These are phyloP conservation scores for Oreohelix idahoensis DNA, from an alignment of 1,140 invertebrate species.

Conservation along the genomic window DNA sequence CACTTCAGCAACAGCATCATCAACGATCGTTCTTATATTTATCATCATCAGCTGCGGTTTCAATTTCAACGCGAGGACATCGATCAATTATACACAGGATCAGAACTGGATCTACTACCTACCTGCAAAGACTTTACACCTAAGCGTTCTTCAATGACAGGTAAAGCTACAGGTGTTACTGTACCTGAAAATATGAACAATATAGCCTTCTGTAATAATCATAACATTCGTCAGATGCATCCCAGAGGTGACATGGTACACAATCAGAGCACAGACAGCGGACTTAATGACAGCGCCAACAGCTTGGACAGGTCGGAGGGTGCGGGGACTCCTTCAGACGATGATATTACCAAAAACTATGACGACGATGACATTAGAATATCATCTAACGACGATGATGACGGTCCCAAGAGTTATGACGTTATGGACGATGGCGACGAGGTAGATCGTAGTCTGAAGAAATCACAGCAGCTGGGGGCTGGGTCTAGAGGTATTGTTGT, in stretches of 20 bases:
- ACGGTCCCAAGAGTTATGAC: background rate
- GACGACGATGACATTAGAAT: slow-evolving; percentile 31
- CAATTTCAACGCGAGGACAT: background rate
- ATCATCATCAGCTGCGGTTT: background rate
- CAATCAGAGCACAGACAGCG: slow-evolving; percentile 28
- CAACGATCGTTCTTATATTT: background rate
- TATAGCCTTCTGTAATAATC: background rate
- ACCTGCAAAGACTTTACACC: background rate
- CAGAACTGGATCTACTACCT: background rate
- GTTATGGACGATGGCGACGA: background rate
- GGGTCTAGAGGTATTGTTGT: background rate
- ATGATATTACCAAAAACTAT: slow-evolving; percentile 23
- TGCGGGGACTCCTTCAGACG: slow-evolving; percentile 10
- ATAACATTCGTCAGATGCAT: background rate
- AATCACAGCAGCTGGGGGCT: background rate
- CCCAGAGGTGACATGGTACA: background rate
- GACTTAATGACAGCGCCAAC: slow-evolving; percentile 28
- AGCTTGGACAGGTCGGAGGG: slow-evolving; percentile 32
- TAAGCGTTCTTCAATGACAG: background rate
- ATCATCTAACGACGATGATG: slow-evolving; percentile 28
- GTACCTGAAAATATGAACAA: background rate
- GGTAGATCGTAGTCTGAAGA: background rate
- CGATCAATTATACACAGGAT: background rate
- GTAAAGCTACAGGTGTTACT: background rate
- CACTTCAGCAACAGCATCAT: background rate